Evolutionary conservation across 2,113 vertebrate species (phyloP).

Genomic region (Periophthalmodon schlosseri): DNA sequence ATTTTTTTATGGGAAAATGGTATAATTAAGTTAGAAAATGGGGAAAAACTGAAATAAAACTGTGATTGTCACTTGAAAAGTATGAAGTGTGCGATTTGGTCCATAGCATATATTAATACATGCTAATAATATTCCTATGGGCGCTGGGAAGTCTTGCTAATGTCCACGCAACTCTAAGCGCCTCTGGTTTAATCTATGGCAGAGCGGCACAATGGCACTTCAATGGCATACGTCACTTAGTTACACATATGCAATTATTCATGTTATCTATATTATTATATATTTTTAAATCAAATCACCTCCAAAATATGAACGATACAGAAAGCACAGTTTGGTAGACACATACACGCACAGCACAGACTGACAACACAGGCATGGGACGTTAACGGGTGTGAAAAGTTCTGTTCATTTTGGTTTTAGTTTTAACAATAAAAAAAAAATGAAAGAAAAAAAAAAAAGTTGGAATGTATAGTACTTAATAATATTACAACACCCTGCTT

Average conservation of each 20-base stretch:
- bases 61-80: slow-evolving; percentile 20
- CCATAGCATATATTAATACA: slow-evolving; percentile 13
- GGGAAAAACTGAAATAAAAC: not conserved
- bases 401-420: no score
- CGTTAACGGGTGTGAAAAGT: not conserved
- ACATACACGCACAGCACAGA: slow-evolving; percentile 23
- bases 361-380: slow-evolving; percentile 1
- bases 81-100: slow-evolving; percentile 4
- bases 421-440: no score
- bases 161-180: slow-evolving; percentile 8
- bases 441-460: not conserved
- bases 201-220: slow-evolving; percentile 54
- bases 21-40: not conserved
- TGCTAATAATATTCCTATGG: slow-evolving; percentile 4
- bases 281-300: slow-evolving; percentile 35
- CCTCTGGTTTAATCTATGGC: slow-evolving; percentile 50
- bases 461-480: not conserved
- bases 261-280: not conserved
- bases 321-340: slow-evolving; percentile 12
- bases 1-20: not conserved
- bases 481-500: not conserved
- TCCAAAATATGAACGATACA: slow-evolving; percentile 9
- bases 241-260: not conserved
- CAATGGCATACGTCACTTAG: slow-evolving; percentile 23
- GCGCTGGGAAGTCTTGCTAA: not conserved